These are phyloP conservation scores for Eleutherodactylus coqui DNA, from an alignment of 2,797 vertebrate genomes.

Conservation along the genomic window DNA sequence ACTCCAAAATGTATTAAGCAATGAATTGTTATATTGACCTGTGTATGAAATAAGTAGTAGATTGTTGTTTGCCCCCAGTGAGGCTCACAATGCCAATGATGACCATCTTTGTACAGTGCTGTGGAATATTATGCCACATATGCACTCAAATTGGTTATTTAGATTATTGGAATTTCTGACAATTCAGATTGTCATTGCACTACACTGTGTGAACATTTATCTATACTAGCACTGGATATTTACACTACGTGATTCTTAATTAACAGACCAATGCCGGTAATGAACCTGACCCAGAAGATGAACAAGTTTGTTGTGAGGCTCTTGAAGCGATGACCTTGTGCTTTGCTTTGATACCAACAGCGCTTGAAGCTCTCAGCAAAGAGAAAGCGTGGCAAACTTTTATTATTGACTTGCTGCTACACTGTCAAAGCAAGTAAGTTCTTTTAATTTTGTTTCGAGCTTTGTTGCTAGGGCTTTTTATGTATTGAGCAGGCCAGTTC, in stretches of 20 bases:
- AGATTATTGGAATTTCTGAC: neutral
- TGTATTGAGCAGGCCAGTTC: neutral
- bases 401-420: conserved; percentile 95
- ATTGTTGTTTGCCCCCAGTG: too few relatives aligned
- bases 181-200: neutral
- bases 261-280: conserved; percentile 92
- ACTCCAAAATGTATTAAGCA: too few relatives aligned
- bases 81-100: too few relatives aligned
- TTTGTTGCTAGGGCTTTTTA: neutral
- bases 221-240: neutral
- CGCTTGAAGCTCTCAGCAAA: conserved; percentile 96
- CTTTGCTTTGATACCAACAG: conserved; percentile 97
- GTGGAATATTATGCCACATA: too few relatives aligned
- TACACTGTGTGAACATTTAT: neutral
- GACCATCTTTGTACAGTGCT: too few relatives aligned
- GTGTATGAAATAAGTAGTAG: too few relatives aligned
- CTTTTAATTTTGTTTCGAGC: too few relatives aligned
- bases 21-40: too few relatives aligned
- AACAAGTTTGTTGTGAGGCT: conserved; percentile 98
- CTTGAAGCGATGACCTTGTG: conserved; percentile 98
- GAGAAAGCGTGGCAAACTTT: conserved; percentile 99
- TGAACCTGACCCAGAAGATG: conserved; percentile 94
- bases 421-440: conserved; percentile 98
- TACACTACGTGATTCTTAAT: neutral
- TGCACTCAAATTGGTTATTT: too few relatives aligned